Evolutionary conservation across 2,888 invertebrate genomes (phyloP).

Genomic region (Sesia apiformis): DNA sequence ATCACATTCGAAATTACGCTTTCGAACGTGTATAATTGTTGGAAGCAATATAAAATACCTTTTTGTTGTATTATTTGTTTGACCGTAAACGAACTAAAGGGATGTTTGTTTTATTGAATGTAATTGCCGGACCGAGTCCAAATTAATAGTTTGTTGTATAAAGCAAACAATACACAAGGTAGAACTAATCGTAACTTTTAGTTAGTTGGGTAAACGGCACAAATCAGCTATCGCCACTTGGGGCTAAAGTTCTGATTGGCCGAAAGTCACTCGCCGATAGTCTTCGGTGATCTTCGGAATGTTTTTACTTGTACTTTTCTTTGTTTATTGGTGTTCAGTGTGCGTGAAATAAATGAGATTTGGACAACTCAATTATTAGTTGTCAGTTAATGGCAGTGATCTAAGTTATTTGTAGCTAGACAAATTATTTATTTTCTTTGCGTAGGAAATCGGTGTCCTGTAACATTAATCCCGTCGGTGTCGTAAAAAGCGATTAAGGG

Average conservation of each 20-base stretch:
- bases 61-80: no score
- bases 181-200: constrained; percentile 12
- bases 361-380: not conserved
- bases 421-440: no score
- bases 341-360: constrained; percentile 26
- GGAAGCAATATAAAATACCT: no score
- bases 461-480: no score
- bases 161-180: constrained; percentile 5
- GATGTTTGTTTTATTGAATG: no score
- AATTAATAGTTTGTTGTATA: not conserved
- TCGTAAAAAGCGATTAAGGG: no score
- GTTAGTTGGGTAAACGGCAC: constrained; percentile 8
- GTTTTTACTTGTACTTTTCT: constrained; percentile 22
- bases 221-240: constrained; percentile 23
- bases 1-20: not conserved
- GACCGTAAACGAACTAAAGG: no score
- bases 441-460: no score
- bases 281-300: constrained; percentile 19
- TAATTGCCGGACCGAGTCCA: not conserved
- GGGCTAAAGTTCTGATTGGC: constrained; percentile 40
- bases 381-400: no score
- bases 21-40: no score
- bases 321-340: constrained; percentile 29
- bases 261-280: constrained; percentile 13
- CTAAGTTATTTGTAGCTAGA: no score